Base-by-base conservation (phyloP, 2,113 vertebrate genomes). In the Mastomys natalensis region DNA sequence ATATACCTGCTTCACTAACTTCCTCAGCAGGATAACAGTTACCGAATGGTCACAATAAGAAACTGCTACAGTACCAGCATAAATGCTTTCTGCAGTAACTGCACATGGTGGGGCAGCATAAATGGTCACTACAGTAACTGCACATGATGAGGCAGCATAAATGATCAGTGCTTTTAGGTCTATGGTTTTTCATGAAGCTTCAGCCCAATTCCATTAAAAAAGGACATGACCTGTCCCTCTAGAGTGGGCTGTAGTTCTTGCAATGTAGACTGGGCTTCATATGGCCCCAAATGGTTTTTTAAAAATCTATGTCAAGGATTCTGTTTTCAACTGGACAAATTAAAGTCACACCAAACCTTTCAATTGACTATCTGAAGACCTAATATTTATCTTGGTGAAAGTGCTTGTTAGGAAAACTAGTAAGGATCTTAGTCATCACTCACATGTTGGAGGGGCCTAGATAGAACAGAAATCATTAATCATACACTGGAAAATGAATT, bases 401-500 rank as follows among this genome's bases (percentile, higher is more conserved):
- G 7, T 78, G 29, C 97, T 84, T 87, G 16, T 93, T 94, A 91
- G 66, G 87, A 91, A 96, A 89, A 62, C 5, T 31, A 48, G 78
- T 73, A 84, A 93, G 10, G 37, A 93, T 82, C 66, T 74, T 74
- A 89, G 53, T 68, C 45, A 53, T 31, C 66, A 12, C 51, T 94
- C 26, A n/a, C 7, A 51, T 17, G 22, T 1, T 37, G 43, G 82
- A 26, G 89, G 16, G 22, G 31, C 58, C 10, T 73, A 24, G 68
- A 91, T 29, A 84, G 78, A 93, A 78, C 15, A 24, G 3, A 5
- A 51, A 21, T 85, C 1, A 1, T 43, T 8, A 91, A 45, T 90
- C 13, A 72, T 48, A 82, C 81, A 68, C 70, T 89, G 74, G 66
- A 31, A 45, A 91, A 60, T 15, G 37, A 43, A 70, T 81, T 78